Percentiles rank a stretch among this genome's conserved stretches.
Evolutionary conservation across 1,140 invertebrate genomes (phyloP).

Genomic region (Oryctes rhinoceros): DNA sequence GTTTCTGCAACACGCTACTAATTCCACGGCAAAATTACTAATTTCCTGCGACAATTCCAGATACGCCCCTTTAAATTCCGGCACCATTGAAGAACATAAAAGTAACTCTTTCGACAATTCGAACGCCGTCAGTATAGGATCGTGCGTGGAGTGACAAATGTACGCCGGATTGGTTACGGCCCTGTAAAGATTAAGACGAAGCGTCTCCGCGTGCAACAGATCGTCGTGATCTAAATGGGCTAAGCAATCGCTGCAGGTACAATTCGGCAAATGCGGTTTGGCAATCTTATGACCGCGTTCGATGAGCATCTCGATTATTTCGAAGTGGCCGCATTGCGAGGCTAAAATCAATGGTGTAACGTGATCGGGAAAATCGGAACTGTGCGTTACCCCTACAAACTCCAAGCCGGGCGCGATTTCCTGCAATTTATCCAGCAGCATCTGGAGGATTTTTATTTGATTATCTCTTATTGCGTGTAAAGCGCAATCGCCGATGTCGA

Average conservation of each 20-base stretch:
- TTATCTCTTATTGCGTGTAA: constrained; percentile 66
- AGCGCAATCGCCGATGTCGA: constrained; percentile 66
- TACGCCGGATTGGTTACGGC: constrained; percentile 73
- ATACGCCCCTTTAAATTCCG: constrained; percentile 69
- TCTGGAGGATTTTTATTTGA: constrained; percentile 61
- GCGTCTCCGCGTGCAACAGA: constrained; percentile 62
- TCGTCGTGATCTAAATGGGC: constrained; percentile 61
- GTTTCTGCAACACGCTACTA: constrained; percentile 70
- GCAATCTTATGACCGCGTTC: constrained; percentile 65
- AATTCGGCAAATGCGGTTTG: constrained; percentile 70
- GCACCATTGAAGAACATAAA: constrained; percentile 62
- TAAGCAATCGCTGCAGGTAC: constrained; percentile 68
- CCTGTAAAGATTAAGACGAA: constrained; percentile 66
- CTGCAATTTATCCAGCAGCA: constrained; percentile 64
- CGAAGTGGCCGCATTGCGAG: constrained; percentile 74
- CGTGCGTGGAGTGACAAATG: constrained; percentile 70
- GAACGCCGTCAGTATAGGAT: constrained; percentile 74
- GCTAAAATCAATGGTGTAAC: constrained; percentile 78
- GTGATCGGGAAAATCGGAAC: constrained; percentile 72
- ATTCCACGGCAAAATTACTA: constrained; percentile 70
- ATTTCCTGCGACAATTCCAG: constrained; percentile 65
- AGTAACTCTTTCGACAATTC: constrained; percentile 66
- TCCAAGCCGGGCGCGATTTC: constrained; percentile 63
- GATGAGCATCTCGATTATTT: constrained; percentile 73
- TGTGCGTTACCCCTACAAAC: constrained; percentile 63